phyloP scores from a whole-genome alignment of 37 sponge, comb jelly and placozoan species.

The Bolinopsis microptera region DNA sequence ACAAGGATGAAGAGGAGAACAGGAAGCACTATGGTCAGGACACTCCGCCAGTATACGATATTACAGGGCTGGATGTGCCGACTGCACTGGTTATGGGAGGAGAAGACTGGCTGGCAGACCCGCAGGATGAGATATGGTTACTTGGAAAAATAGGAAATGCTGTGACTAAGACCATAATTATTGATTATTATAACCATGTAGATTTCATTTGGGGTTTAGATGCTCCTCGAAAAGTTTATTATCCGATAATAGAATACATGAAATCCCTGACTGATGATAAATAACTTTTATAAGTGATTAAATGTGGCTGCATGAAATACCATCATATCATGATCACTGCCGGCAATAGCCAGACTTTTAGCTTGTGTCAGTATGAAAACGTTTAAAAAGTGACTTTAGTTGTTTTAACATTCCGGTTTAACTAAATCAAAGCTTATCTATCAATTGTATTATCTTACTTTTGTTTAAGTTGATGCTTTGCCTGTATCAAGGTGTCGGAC shows the following conservation, averaged over 20 bases:
- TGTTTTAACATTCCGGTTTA: no score
- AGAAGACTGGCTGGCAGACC: constrained; percentile 46
- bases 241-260: constrained; percentile 8
- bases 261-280: no score
- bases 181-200: constrained; percentile 37
- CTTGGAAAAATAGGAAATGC: background rate
- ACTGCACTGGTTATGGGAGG: background rate
- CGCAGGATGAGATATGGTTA: constrained; percentile 42
- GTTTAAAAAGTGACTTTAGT: no score
- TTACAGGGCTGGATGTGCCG: constrained; percentile 13
- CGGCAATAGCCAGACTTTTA: no score
- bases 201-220: constrained; percentile 43
- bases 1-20: constrained; percentile 13
- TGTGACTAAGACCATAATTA: background rate
- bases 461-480: background rate
- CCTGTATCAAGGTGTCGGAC: background rate
- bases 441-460: constrained; percentile 5
- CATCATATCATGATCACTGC: no score
- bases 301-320: no score
- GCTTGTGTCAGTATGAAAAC: no score
- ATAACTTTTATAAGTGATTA: no score
- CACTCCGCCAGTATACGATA: background rate
- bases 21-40: constrained; percentile 5
- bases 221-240: constrained; percentile 1
- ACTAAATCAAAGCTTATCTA: no score